Base-by-base conservation (phyloP, 2,888 invertebrate genomes). In the Athrips mouffetella region DNA sequence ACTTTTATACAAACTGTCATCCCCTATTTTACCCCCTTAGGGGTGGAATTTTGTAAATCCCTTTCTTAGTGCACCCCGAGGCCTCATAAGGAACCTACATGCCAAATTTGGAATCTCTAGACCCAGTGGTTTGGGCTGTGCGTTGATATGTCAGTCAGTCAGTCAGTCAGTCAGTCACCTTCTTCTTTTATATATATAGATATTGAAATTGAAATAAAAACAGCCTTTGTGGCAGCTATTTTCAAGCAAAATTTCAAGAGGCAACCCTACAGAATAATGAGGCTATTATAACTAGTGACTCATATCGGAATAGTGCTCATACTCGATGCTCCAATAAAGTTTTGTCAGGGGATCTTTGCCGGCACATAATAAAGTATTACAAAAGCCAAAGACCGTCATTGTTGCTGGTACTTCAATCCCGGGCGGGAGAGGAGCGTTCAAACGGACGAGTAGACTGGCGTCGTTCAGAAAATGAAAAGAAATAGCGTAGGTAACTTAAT, bases 351-450 rank as follows among this genome's bases (percentile, higher is more conserved):
- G 85, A 86, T 87, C 82, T 85, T 80, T 76, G 80, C 80, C 75
- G 78, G 78, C 86, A 87, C 87, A 85, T 87, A 86, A 88, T 88
- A 87, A 87, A 87, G 86, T 87, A 87, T 87, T 85, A 86, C 87
- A 87, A 87, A 85, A 87, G 87, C 83, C 86, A 86, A 84, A 87
- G 87, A 86, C 84, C 85, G 81, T 84, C 87, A 87, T 87, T 88
- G 88, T 88, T 86, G 83, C 79, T 76, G 84, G 84, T 81, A 83
- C 86, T 86, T 81, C 85, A 86, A 85, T 85, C 82, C 80, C 76
- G 72, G 67, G 73, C 73, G 74, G 59, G 65, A 52, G 58, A 42
- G 70, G 65, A 53, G 59, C 70, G 75, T 78, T 85, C 50, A 50
- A 40, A 59, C 52, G 50, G 47, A 65, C 66, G 35, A 80, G 72